Evolutionary conservation across 2,113 vertebrate genomes (phyloP).

Genomic region (Uropsilus gracilis): DNA sequence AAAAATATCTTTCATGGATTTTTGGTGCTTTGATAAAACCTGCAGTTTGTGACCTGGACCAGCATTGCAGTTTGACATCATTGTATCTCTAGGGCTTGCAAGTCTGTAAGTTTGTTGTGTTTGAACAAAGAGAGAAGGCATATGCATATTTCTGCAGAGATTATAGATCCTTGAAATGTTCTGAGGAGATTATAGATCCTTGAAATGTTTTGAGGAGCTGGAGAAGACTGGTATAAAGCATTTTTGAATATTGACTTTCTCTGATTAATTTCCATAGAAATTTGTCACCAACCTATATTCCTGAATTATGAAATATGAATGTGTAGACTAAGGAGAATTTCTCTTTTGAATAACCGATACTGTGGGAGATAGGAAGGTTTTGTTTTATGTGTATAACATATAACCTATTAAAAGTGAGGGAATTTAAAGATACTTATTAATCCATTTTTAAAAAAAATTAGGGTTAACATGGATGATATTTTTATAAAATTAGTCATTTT

Average conservation of each 20-base stretch:
- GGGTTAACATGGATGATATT: neutral
- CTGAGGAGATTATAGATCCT: no score
- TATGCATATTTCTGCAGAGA: neutral
- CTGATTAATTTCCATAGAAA: neutral
- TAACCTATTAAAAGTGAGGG: neutral
- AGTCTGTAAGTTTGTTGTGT: neutral
- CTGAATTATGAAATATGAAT: neutral
- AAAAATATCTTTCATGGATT: neutral
- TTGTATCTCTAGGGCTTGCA: neutral
- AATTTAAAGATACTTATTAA: neutral
- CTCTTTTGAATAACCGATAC: neutral
- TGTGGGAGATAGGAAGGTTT: neutral
- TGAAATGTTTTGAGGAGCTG: neutral
- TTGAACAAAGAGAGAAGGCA: neutral
- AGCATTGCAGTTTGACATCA: neutral
- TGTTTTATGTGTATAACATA: neutral
- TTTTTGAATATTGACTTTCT: conserved; percentile 16
- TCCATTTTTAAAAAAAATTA: neutral
- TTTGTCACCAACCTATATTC: neutral
- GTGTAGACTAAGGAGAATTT: neutral
- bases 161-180: neutral
- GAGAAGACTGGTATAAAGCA: neutral
- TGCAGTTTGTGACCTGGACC: no score
- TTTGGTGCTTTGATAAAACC: neutral
- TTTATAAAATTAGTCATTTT: conserved; percentile 16